A percentile compares a stretch with the other conserved stretches of the same genome.
phyloP scores from a whole-genome alignment of 1,140 invertebrate genomes.

The Sarcophaga bullata region DNA sequence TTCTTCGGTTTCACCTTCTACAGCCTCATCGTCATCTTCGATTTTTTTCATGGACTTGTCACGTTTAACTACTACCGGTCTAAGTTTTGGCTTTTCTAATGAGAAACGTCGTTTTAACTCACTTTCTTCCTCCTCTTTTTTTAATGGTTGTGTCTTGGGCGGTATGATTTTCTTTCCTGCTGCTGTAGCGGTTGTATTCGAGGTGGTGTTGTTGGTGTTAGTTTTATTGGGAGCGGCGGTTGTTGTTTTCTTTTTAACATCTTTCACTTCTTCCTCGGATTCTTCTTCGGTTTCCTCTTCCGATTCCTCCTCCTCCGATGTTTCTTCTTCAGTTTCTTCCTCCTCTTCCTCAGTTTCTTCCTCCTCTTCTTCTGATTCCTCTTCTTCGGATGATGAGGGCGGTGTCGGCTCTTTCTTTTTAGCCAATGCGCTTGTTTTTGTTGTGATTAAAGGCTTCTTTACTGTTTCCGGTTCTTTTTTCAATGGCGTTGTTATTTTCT shows the following conservation, averaged over 20 bases:
- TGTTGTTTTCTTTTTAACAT: background rate
- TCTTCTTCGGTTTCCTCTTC: conserved; percentile 43
- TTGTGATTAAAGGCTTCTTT: conserved; percentile 48
- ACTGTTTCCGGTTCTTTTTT: conserved; percentile 49
- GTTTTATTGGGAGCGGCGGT: background rate
- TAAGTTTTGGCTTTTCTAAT: conserved; percentile 62
- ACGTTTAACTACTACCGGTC: conserved; percentile 60
- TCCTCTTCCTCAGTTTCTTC: conserved; percentile 51
- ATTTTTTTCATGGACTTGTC: conserved; percentile 62
- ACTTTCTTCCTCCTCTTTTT: conserved; percentile 43
- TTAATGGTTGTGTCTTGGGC: background rate
- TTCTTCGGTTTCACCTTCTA: conserved; percentile 61
- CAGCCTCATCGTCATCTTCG: conserved; percentile 60
- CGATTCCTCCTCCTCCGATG: conserved; percentile 42
- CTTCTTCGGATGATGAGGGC: conserved; percentile 54
- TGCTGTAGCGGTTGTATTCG: background rate
- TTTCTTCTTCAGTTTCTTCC: conserved; percentile 52
- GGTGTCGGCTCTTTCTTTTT: conserved; percentile 62
- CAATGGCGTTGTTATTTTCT: conserved; percentile 45
- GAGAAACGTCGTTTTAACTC: conserved; percentile 59
- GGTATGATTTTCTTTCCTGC: conserved; percentile 6
- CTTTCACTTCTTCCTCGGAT: conserved; percentile 49
- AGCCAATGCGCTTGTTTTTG: conserved; percentile 42
- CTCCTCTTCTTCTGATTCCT: conserved; percentile 53
- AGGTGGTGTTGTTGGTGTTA: background rate